Evolutionary conservation across 2,113 vertebrate genomes (phyloP), one percentile per base, ranked within the genome.

Genomic region (Ophiodon elongatus): DNA sequence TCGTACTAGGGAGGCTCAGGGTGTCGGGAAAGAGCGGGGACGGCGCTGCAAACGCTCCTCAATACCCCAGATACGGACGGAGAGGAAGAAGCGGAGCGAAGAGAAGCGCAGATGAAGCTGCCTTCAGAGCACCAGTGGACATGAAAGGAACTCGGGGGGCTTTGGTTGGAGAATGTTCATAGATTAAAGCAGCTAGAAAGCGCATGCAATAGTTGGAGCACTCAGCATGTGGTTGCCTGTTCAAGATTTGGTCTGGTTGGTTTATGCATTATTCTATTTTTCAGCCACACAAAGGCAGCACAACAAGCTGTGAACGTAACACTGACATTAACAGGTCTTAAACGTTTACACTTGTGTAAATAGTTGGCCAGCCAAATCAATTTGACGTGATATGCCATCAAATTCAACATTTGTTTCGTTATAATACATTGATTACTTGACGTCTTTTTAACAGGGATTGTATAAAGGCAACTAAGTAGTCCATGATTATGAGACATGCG

Each of bases 121-220:
- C 63, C 68, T 39, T 68, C 70, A 43, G 54, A 83, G 73, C 71
- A 74, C 50, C 68, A 23, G 25, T 25, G 7, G 50, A 76, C 74
- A 73, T 89, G 33, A 85, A 86, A 82, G 62, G 27, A 64, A 79
- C 41, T 74, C 31, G 17, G 59, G 72, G 66, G 52, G 45, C 54
- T 85, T 70, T 47, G 57, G 66, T n/a, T 81, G 69, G 50, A 43
- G 73, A 76, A 47, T 57, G 39, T 74, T 64, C 17, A 41, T 14
- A 78, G 68, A 71, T 56, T 64, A 71, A 59, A 66, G 37, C 45
- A 59, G 59, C 63, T 14, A 31, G 11, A 59, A 56, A 71, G 67
- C 66, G 27, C 76, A 88, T 59, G 66, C n/a, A 80, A 33, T 35
- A 76, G 60, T 33, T 84, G 60, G 67, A 21, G 29, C 6, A 6